Evolutionary conservation across 1,140 invertebrate genomes (phyloP).

Genomic region (Lysiphlebus fabarum): DNA sequence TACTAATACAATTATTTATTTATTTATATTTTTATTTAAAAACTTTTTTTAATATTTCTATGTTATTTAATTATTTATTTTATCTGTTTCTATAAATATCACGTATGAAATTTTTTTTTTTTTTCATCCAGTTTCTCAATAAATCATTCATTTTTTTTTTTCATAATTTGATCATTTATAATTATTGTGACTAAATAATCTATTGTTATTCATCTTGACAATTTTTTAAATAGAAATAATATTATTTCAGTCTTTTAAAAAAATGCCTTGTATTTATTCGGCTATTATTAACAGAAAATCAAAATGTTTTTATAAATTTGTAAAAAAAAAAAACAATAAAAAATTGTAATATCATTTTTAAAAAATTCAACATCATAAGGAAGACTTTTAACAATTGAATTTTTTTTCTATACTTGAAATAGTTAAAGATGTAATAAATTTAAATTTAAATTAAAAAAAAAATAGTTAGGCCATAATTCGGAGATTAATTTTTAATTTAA

Average conservation of each 20-base stretch:
- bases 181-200: conserved; percentile 2
- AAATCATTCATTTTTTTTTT: neutral
- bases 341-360: no score
- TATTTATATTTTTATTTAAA: neutral
- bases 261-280: conserved; percentile 4
- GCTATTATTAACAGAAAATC: conserved; percentile 9
- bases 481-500: no score
- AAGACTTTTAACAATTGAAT: no score
- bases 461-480: no score
- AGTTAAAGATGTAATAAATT: no score
- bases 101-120: conserved; percentile 13
- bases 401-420: no score
- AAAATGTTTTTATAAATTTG: neutral
- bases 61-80: conserved; percentile 10
- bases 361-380: no score
- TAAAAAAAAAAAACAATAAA: no score
- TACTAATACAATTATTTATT: conserved; percentile 2
- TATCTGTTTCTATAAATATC: conserved; percentile 12
- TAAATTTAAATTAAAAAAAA: no score
- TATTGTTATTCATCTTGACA: neutral
- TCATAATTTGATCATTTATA: neutral
- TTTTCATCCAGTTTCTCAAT: conserved; percentile 8
- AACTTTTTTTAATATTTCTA: conserved; percentile 1
- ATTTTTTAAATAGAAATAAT: conserved; percentile 22
- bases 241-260: conserved; percentile 26